Evolutionary conservation across 2,888 invertebrate genomes (phyloP), one percentile per base, ranked within the genome.

Genomic region (Dyspetes luteomarginatus): DNA sequence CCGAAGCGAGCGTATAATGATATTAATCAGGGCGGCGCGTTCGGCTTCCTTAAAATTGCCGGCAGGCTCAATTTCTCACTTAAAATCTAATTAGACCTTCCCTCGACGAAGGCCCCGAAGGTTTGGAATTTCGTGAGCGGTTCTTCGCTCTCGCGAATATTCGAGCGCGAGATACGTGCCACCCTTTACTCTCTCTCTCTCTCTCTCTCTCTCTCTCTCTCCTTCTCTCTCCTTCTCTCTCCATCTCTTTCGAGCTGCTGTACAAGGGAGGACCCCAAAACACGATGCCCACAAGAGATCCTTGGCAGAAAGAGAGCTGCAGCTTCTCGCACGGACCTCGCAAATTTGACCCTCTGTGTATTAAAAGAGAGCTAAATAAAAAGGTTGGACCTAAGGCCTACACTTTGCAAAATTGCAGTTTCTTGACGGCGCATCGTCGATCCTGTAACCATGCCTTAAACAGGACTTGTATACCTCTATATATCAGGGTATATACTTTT

Each of bases 11-110:
- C 82, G 81, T 86, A 88, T 91, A 91, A 91, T 91, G 90, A 91
- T 91, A 91, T 91, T 91, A 91, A 91, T 91, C 91, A 90, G 90
- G 87, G 89, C 88, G 89, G 89, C 88, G 88, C 86, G 88, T 91
- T 90, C 90, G 89, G 90, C 91, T 91, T 91, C 91, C 91, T 91
- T 90, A 91, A 91, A 91, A 91, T 91, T 91, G 91, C 91, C 90
- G 88, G 89, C 90, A 88, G 91, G 91, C 90, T 90, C 91, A 91
- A 91, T 91, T 91, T 91, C 91, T 91, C 91, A 91, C 91, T 91
- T 91, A 91, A 90, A 91, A 90, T 90, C 90, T 90, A 91, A 91
- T 91, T 91, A 90, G 90, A 90, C 88, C 88, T 89, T 88, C 86
- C 85, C 87, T 83, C 83, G 76, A 77, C 60, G 71, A 68, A 69